phyloP scores from a whole-genome alignment of 2,888 invertebrate genomes.

The Serripes groenlandicus region DNA sequence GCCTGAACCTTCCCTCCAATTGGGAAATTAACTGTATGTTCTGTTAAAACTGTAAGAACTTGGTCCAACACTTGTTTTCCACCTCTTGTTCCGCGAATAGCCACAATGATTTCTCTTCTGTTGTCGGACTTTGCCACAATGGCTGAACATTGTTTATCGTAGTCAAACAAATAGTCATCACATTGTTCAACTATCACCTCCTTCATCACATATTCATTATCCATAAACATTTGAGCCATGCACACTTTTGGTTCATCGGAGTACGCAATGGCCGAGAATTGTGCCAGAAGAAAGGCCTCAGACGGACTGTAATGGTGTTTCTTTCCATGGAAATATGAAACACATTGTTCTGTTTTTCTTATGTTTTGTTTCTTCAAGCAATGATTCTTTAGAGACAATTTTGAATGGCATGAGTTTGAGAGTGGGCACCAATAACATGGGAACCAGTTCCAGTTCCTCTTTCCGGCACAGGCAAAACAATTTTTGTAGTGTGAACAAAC shows the following conservation, averaged over 20 bases:
- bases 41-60: constrained; percentile 25
- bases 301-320: constrained; percentile 35
- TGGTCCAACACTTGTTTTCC: constrained; percentile 54
- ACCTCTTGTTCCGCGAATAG: constrained; percentile 53
- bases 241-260: constrained; percentile 50
- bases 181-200: constrained; percentile 25
- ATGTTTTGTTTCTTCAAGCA: constrained; percentile 30
- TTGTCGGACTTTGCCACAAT: constrained; percentile 37
- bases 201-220: constrained; percentile 34
- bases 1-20: constrained; percentile 54
- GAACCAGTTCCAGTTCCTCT: constrained; percentile 38
- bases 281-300: constrained; percentile 47
- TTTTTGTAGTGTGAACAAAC: constrained; percentile 12
- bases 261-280: constrained; percentile 54
- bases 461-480: constrained; percentile 32
- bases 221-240: constrained; percentile 34
- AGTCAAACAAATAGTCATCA: constrained; percentile 52
- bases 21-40: constrained; percentile 21
- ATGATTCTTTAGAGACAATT: constrained; percentile 36
- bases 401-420: constrained; percentile 42
- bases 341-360: constrained; percentile 6
- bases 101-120: constrained; percentile 53
- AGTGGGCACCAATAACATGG: constrained; percentile 55
- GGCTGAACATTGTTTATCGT: constrained; percentile 51
- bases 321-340: not conserved